Conservation (phyloP, 1,140 invertebrate genomes). For the Frieseomelitta varia region DNA sequence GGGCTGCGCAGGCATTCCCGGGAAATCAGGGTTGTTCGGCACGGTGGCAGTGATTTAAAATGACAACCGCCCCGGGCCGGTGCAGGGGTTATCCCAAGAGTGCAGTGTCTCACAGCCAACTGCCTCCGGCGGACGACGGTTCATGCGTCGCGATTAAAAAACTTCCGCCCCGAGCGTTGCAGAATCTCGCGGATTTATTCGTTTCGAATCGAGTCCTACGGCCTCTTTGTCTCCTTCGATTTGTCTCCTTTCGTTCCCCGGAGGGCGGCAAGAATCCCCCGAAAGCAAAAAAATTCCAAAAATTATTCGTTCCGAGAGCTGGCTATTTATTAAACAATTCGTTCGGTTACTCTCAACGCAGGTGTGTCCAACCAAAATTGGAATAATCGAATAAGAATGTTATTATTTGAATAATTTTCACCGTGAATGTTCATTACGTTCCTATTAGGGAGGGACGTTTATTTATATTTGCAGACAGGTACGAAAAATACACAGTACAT, state of each 20-base stretch:
- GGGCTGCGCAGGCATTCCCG: neutral
- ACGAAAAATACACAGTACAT: too few relatives aligned
- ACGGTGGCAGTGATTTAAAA: constrained; percentile 76
- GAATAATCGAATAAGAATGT: neutral
- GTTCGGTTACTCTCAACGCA: neutral
- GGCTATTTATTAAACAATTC: neutral
- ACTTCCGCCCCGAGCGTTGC: constrained; percentile 71
- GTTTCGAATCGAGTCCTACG: constrained; percentile 52
- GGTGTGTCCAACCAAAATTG: neutral
- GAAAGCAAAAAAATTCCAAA: neutral
- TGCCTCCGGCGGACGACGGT: constrained; percentile 56
- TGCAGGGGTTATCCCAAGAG: constrained; percentile 70
- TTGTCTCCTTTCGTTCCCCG: neutral
- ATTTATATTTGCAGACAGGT: too few relatives aligned
- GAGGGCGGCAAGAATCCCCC: too few relatives aligned
- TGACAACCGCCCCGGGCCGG: constrained; percentile 70
- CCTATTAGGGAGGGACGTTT: too few relatives aligned
- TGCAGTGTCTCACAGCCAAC: constrained; percentile 73
- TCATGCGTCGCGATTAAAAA: constrained; percentile 75
- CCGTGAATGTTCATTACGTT: too few relatives aligned
- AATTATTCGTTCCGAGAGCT: neutral
- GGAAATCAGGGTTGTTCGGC: constrained; percentile 38
- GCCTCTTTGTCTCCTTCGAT: constrained; percentile 13
- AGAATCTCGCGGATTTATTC: constrained; percentile 75
- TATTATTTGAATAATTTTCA: too few relatives aligned